phyloP scores from a whole-genome alignment of 2,888 invertebrate genomes.

The Silvanus unidentatus region DNA sequence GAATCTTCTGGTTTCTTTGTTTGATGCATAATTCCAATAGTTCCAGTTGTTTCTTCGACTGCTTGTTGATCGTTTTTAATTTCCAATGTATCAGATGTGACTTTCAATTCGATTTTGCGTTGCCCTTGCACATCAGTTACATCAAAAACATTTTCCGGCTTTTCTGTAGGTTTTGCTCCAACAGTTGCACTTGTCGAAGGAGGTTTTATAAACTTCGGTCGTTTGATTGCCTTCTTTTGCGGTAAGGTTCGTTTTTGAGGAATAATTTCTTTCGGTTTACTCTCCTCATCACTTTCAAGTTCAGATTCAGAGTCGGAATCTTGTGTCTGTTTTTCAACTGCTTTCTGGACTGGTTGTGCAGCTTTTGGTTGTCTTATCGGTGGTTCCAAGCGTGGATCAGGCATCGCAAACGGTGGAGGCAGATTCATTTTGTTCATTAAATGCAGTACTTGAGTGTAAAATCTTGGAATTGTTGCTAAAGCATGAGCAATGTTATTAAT shows the following conservation, averaged over 20 bases:
- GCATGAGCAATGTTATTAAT: constrained; percentile 73
- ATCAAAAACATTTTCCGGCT: constrained; percentile 54
- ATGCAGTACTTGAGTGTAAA: constrained; percentile 81
- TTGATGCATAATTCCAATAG: constrained; percentile 36
- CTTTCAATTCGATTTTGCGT: constrained; percentile 52
- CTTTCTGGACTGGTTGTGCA: constrained; percentile 33
- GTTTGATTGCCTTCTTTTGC: constrained; percentile 50
- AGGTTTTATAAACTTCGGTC: constrained; percentile 52
- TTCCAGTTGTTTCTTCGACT: constrained; percentile 24
- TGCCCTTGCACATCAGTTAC: constrained; percentile 41
- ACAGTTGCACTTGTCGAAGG: constrained; percentile 16
- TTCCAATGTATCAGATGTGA: constrained; percentile 38
- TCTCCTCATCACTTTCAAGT: constrained; percentile 56
- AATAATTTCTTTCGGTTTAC: constrained; percentile 41
- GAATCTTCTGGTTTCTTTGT: constrained; percentile 15
- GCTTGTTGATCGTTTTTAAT: constrained; percentile 11
- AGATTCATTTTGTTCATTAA: constrained; percentile 94
- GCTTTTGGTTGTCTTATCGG: constrained; percentile 20
- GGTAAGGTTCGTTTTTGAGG: constrained; percentile 46
- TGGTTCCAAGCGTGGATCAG: constrained; percentile 48
- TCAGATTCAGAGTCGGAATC: constrained; percentile 53
- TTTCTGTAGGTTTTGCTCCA: constrained; percentile 38
- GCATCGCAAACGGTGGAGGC: constrained; percentile 68
- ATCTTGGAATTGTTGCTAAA: constrained; percentile 67
- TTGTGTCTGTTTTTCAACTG: constrained; percentile 21